Percentiles rank a stretch among this genome's conserved stretches.
These are phyloP conservation scores for Pectinophora gossypiella DNA, from an alignment of 1,140 invertebrate species.

Conservation along the genomic window DNA sequence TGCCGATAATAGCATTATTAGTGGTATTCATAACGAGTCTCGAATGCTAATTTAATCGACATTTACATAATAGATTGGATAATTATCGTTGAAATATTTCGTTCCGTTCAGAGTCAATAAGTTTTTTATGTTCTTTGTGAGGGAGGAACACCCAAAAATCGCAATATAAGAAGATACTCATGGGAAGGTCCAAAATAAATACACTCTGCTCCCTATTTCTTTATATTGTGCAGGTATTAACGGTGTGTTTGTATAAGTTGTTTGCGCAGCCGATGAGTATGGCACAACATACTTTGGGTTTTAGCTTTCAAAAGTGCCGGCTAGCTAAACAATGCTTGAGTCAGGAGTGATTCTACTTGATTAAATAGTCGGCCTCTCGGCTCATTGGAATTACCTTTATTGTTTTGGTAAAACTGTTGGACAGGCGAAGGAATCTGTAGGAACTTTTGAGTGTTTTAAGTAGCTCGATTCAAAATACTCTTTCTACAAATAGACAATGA, in stretches of 20 bases:
- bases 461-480: too few species aligned
- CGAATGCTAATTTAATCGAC: too few species aligned
- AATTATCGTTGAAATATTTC: too few species aligned
- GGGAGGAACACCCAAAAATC: slow-evolving; percentile 5
- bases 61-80: too few species aligned
- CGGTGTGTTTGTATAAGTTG: slow-evolving; percentile 52
- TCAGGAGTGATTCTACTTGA: slow-evolving; percentile 45
- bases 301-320: slow-evolving; percentile 71
- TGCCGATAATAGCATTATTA: too few species aligned
- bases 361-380: slow-evolving; percentile 46
- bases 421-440: too few species aligned
- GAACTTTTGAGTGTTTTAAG: too few species aligned
- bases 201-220: slow-evolving; percentile 60
- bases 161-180: slow-evolving; percentile 31
- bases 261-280: slow-evolving; percentile 64
- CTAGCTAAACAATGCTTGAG: slow-evolving; percentile 55
- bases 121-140: too few species aligned
- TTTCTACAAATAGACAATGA: too few species aligned
- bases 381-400: slow-evolving; percentile 50
- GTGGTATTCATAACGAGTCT: too few species aligned
- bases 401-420: background rate
- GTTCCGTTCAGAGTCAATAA: too few species aligned
- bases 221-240: slow-evolving; percentile 65
- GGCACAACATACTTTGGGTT: slow-evolving; percentile 68
- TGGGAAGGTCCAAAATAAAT: slow-evolving; percentile 47